These are phyloP conservation scores for Yasuhikotakia modesta DNA, from an alignment of 2,797 vertebrate species.

Conservation along the genomic window DNA sequence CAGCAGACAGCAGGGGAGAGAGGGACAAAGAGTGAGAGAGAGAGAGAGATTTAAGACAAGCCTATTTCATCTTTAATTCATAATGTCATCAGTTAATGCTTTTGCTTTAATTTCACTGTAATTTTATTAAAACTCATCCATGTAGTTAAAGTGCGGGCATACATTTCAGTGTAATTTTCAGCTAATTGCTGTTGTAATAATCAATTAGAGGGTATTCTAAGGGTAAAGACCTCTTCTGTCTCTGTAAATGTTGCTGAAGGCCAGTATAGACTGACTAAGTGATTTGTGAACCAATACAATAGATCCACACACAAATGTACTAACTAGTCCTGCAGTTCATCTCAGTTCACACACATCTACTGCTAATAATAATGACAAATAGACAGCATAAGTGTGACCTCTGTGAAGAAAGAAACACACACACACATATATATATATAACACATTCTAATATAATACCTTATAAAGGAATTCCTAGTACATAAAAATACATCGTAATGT, in stretches of 20 bases:
- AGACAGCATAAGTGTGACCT: neutral
- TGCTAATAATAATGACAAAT: neutral
- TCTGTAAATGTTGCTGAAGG: slow-evolving; percentile 28
- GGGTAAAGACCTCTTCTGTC: slow-evolving; percentile 8
- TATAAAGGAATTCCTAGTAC: too few species aligned
- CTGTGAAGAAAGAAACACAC: neutral
- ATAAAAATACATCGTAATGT: too few species aligned
- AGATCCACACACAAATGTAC: slow-evolving; percentile 14
- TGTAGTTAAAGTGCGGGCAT: slow-evolving; percentile 4
- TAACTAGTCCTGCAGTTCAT: neutral
- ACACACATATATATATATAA: neutral
- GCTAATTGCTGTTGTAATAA: slow-evolving; percentile 1
- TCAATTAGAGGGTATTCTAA: slow-evolving; percentile 18
- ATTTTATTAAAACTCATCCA: slow-evolving; percentile 13
- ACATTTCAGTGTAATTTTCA: neutral
- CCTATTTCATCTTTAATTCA: slow-evolving; percentile 12
- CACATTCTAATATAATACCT: too few species aligned
- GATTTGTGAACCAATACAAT: slow-evolving; percentile 8
- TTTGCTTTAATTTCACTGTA: neutral
- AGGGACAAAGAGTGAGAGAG: neutral
- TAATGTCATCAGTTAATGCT: slow-evolving; percentile 3
- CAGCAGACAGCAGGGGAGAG: neutral
- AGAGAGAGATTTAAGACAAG: neutral
- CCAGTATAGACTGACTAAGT: slow-evolving; percentile 14
- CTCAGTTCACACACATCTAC: neutral